These are phyloP conservation scores for Lagodon rhomboides DNA, from an alignment of 2,797 vertebrate genomes.

Conservation along the genomic window DNA sequence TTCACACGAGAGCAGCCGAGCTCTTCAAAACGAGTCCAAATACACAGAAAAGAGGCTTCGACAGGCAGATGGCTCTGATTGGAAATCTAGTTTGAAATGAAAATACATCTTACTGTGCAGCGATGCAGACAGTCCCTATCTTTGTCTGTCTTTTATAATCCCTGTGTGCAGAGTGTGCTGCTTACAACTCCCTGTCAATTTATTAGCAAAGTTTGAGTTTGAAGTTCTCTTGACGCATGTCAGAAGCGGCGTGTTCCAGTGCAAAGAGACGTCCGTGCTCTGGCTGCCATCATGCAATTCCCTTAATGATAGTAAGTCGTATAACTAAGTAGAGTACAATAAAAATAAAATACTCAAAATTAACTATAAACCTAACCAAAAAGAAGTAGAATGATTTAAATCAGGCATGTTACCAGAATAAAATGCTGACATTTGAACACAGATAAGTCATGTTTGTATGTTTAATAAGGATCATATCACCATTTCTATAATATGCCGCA, in stretches of 20 bases:
- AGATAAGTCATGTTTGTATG: no score
- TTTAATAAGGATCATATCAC: no score
- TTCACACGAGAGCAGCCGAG: slow-evolving; percentile 61
- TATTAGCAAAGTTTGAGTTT: slow-evolving; percentile 61
- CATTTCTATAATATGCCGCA: no score
- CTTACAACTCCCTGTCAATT: slow-evolving; percentile 46
- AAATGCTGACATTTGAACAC: no score
- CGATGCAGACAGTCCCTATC: slow-evolving; percentile 60
- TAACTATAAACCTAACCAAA: no score
- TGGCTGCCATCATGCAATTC: no score
- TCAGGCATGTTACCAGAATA: no score
- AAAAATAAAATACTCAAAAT: not conserved
- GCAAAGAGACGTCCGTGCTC: not conserved
- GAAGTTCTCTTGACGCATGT: slow-evolving; percentile 30
- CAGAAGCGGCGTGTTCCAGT: not conserved
- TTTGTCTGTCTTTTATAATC: slow-evolving; percentile 56
- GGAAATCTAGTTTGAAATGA: slow-evolving; percentile 71
- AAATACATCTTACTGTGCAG: slow-evolving; percentile 67
- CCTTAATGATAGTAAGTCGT: not conserved
- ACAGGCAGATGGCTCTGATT: slow-evolving; percentile 70
- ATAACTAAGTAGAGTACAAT: not conserved
- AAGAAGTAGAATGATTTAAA: not conserved
- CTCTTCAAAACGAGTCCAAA: slow-evolving; percentile 54
- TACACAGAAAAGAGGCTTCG: slow-evolving; percentile 41
- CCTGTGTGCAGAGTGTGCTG: slow-evolving; percentile 31